Evolutionary conservation across 2,113 vertebrate genomes (phyloP).

Genomic region (Apeltes quadracus): DNA sequence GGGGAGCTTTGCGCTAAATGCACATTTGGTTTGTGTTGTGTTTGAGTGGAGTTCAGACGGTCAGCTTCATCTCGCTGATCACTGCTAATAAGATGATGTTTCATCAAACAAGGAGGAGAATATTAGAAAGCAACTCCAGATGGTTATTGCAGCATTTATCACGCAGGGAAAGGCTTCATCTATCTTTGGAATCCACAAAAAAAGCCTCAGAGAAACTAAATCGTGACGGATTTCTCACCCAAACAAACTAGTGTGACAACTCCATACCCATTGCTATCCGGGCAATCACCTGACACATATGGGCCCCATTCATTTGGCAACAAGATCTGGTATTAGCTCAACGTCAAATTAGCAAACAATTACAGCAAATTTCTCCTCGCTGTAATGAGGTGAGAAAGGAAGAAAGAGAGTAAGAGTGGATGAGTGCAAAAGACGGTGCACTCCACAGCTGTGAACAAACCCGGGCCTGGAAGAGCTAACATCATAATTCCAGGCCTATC

Average conservation of each 20-base stretch:
- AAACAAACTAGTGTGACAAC: slow-evolving; percentile 1
- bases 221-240: slow-evolving; percentile 11
- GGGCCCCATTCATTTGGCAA: slow-evolving; percentile 21
- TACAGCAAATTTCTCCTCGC: slow-evolving; percentile 37
- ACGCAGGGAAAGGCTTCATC: neutral
- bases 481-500: slow-evolving; percentile 80
- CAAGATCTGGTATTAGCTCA: slow-evolving; percentile 14
- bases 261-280: neutral
- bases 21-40: slow-evolving; percentile 78
- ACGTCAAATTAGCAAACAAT: slow-evolving; percentile 39
- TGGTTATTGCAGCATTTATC: slow-evolving; percentile 43
- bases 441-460: slow-evolving; percentile 74
- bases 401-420: slow-evolving; percentile 35
- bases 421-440: slow-evolving; percentile 52
- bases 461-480: slow-evolving; percentile 69
- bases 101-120: slow-evolving; percentile 41
- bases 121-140: slow-evolving; percentile 52
- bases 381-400: slow-evolving; percentile 40
- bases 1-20: slow-evolving; percentile 61
- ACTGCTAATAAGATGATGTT: slow-evolving; percentile 61
- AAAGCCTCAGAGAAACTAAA: slow-evolving; percentile 1
- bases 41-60: slow-evolving; percentile 60
- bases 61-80: slow-evolving; percentile 62
- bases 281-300: slow-evolving; percentile 21
- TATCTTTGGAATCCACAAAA: slow-evolving; percentile 7